Percentiles rank a stretch among this genome's conserved stretches.
Evolutionary conservation across 1,140 invertebrate genomes (phyloP).

Genomic region (Littorina saxatilis): DNA sequence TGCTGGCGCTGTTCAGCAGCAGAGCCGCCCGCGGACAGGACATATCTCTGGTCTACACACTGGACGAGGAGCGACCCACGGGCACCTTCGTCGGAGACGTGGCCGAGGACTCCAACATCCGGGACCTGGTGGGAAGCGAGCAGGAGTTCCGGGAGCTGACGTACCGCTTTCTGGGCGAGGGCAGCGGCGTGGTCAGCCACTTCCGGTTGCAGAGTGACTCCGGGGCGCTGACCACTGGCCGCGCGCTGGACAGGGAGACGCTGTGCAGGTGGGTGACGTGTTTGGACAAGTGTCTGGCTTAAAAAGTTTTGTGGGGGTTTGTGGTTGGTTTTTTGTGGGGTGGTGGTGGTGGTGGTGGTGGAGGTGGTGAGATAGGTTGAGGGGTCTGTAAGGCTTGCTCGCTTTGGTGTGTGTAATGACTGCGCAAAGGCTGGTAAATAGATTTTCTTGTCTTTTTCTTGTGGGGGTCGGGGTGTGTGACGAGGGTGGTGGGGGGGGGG

Average conservation of each 20-base stretch:
- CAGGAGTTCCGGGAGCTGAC: conserved; percentile 51
- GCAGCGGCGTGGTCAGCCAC: conserved; percentile 75
- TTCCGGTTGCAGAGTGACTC: conserved; percentile 57
- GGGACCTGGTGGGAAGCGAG: conserved; percentile 40
- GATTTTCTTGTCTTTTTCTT: too few species aligned
- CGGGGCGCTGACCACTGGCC: conserved; percentile 54
- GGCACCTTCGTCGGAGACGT: conserved; percentile 50
- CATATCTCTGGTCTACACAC: conserved; percentile 37
- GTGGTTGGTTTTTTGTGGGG: too few species aligned
- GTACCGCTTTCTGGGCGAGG: conserved; percentile 59
- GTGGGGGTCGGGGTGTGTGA: too few species aligned
- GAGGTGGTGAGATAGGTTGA: too few species aligned
- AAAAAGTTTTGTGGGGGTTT: too few species aligned
- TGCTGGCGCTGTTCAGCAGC: background rate
- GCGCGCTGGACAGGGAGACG: conserved; percentile 58
- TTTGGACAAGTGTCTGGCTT: too few species aligned
- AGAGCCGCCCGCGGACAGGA: conserved; percentile 34
- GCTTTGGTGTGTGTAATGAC: too few species aligned
- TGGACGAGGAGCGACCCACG: conserved; percentile 42
- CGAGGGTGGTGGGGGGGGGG: too few species aligned
- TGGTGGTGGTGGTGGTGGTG: too few species aligned
- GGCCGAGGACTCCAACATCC: conserved; percentile 49
- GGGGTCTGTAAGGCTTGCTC: too few species aligned
- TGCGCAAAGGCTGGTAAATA: too few species aligned
- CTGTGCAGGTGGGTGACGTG: conserved; percentile 34